These are phyloP conservation scores for Eudasyphora cyanicolor DNA, from an alignment of 2,888 invertebrate species.

Conservation along the genomic window DNA sequence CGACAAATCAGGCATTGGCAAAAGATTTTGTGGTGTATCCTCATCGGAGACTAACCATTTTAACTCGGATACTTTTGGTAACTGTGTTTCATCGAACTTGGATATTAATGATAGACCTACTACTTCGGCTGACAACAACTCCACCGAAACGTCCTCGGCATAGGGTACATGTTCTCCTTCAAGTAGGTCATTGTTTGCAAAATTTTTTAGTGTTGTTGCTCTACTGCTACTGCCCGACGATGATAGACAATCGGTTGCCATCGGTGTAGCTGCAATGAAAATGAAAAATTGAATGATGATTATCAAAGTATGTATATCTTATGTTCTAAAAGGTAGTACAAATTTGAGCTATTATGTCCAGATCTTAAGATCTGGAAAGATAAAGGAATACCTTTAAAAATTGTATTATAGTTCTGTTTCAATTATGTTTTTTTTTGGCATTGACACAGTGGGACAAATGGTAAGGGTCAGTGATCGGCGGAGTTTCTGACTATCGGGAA, in stretches of 20 bases:
- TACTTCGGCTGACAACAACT: constrained; percentile 87
- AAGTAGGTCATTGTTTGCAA: constrained; percentile 6
- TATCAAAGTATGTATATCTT: too few species aligned
- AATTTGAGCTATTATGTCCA: too few species aligned
- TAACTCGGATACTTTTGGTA: constrained; percentile 88
- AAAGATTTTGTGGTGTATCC: constrained; percentile 88
- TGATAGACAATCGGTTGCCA: constrained; percentile 57
- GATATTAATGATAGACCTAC: constrained; percentile 89
- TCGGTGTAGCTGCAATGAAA: constrained; percentile 44
- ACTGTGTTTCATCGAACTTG: constrained; percentile 87
- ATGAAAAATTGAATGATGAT: not conserved
- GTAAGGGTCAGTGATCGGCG: too few species aligned
- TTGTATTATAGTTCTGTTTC: too few species aligned
- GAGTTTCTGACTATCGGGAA: too few species aligned
- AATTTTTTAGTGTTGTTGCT: not conserved
- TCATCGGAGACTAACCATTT: constrained; percentile 89
- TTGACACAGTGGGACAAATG: too few species aligned
- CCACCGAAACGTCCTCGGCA: constrained; percentile 76
- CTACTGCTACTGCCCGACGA: constrained; percentile 9
- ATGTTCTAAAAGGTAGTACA: too few species aligned
- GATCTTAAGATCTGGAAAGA: too few species aligned
- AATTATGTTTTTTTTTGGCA: too few species aligned
- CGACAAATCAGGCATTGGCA: constrained; percentile 86
- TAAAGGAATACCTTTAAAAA: too few species aligned
- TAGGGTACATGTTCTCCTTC: constrained; percentile 71